phyloP scores from a whole-genome alignment of 1,140 invertebrate genomes.

The Neodiprion virginianus region DNA sequence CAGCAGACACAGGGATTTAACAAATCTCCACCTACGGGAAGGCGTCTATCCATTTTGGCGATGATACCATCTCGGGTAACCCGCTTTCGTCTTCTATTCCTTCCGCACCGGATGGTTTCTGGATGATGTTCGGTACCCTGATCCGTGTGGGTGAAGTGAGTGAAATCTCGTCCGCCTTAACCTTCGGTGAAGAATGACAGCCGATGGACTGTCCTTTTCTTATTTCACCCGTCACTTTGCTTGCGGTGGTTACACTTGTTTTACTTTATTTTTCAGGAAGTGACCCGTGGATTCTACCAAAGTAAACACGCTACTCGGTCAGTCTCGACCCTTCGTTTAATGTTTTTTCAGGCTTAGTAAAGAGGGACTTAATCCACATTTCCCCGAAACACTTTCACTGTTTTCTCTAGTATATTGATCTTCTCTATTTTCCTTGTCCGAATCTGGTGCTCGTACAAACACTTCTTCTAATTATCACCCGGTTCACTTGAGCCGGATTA shows the following conservation, averaged over 20 bases:
- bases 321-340: too few species aligned
- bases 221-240: not conserved
- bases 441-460: too few species aligned
- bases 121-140: not conserved
- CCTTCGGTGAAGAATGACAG: not conserved
- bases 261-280: too few species aligned
- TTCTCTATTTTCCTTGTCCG: too few species aligned
- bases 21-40: slow-evolving; percentile 7
- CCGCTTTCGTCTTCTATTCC: not conserved
- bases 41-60: not conserved
- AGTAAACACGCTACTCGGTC: too few species aligned
- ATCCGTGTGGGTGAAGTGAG: not conserved
- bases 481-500: too few species aligned
- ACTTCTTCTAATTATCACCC: too few species aligned
- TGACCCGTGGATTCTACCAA: too few species aligned
- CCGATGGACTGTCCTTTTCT: not conserved
- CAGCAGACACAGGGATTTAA: not conserved
- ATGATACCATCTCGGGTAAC: slow-evolving; percentile 2
- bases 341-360: too few species aligned
- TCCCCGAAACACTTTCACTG: too few species aligned
- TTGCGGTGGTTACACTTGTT: not conserved
- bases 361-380: too few species aligned
- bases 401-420: too few species aligned
- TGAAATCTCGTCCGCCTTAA: not conserved
- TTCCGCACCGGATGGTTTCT: slow-evolving; percentile 1